These are phyloP conservation scores for Busseola fusca DNA, from an alignment of 2,888 invertebrate species.

Conservation along the genomic window DNA sequence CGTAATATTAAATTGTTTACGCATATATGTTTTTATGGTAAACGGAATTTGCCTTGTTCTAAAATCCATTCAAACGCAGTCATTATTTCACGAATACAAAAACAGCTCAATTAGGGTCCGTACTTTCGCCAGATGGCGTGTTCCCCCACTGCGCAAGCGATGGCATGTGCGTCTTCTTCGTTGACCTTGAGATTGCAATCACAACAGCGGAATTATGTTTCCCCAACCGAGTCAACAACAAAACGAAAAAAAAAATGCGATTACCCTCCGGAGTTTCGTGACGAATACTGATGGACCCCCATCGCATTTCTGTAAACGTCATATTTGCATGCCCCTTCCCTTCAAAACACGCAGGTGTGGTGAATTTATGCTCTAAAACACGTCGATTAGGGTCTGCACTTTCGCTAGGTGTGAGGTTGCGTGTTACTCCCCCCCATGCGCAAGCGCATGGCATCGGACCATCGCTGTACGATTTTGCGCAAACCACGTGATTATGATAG, in stretches of 20 bases:
- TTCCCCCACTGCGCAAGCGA: slow-evolving; percentile 53
- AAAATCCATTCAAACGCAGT: slow-evolving; percentile 28
- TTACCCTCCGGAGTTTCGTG: slow-evolving; percentile 3
- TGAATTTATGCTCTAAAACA: slow-evolving; percentile 35
- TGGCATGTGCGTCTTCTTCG: slow-evolving; percentile 47
- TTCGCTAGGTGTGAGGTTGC: slow-evolving; percentile 58
- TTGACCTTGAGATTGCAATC: slow-evolving; percentile 37
- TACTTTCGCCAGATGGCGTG: slow-evolving; percentile 61
- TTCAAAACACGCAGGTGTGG: slow-evolving; percentile 43
- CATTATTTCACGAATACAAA: slow-evolving; percentile 29
- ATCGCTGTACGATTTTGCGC: slow-evolving; percentile 54
- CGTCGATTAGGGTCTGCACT: slow-evolving; percentile 59
- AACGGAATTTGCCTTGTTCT: slow-evolving; percentile 1
- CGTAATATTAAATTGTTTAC: background rate
- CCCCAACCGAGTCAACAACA: slow-evolving; percentile 9
- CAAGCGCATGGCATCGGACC: slow-evolving; percentile 57
- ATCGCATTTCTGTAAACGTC: background rate
- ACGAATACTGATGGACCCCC: background rate
- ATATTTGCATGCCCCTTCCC: slow-evolving; percentile 1
- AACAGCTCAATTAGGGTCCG: slow-evolving; percentile 45
- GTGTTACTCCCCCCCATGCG: slow-evolving; percentile 55
- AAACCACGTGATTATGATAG: slow-evolving; percentile 47
- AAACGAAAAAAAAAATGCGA: slow-evolving; percentile 19
- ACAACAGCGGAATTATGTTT: slow-evolving; percentile 21
- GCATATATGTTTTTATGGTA: background rate